Evolutionary conservation across 2,797 vertebrate genomes (phyloP).

Genomic region (Cossypha polioptera): DNA sequence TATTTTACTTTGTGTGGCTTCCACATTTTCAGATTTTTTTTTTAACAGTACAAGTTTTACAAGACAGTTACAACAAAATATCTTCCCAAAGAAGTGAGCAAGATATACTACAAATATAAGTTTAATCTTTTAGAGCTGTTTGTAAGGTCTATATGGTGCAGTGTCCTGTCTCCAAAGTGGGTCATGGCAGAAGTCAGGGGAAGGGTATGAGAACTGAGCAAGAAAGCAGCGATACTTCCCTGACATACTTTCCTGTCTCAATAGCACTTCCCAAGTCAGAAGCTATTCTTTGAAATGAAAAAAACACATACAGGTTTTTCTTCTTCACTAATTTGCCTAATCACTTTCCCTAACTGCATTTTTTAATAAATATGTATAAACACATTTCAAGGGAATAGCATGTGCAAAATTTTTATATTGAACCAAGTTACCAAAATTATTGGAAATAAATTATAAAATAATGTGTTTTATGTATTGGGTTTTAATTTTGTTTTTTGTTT

Average conservation of each 20-base stretch:
- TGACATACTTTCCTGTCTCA: not conserved
- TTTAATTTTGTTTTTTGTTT: not conserved
- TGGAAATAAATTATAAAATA: not conserved
- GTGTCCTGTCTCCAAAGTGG: not conserved
- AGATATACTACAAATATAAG: not conserved
- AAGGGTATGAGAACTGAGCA: not conserved
- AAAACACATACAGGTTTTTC: not conserved
- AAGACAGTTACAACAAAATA: not conserved
- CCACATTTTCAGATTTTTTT: not conserved
- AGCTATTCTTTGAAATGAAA: not conserved
- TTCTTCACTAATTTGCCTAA: not conserved
- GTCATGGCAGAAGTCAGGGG: not conserved
- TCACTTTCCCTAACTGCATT: not conserved
- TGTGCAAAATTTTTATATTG: not conserved
- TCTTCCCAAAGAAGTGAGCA: not conserved
- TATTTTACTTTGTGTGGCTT: not conserved
- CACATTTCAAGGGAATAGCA: not conserved
- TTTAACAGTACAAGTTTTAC: not conserved
- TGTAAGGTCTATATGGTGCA: not conserved
- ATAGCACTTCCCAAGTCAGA: not conserved
- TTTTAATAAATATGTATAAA: not conserved
- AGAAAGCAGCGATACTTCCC: not conserved
- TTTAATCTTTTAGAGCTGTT: not conserved
- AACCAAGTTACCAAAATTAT: not conserved
- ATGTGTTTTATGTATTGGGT: fast-evolving